Evolutionary conservation across 2,888 invertebrate genomes (phyloP), one percentile per base, ranked within the genome.

Genomic region (Taphrorychus bicolor): DNA sequence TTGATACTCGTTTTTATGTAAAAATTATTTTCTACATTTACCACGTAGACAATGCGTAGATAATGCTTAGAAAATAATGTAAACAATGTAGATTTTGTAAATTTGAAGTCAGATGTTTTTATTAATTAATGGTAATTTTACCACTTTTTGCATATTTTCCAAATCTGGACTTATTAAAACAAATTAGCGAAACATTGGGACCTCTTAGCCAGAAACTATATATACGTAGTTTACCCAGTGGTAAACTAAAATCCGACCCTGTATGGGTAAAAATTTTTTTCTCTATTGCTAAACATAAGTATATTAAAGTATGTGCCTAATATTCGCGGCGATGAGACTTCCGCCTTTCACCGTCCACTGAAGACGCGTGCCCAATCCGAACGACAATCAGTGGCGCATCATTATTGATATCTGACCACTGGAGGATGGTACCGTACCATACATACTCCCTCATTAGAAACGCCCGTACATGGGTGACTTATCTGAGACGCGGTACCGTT

Each of bases 321-420:
- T 57, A 58, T 17, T 49, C 66, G 71, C 32, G 18, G 19, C 32
- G 32, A 73, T 69, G 73, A 73, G 73, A 73, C 73, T 75, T 75
- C 75, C 75, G 75, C 74, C 75, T 75, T 75, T 75, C 75, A 75
- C 75, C 73, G 75, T 72, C 69, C 70, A 68, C 56, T 70, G 73
- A 61, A 65, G 73, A 75, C 73, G 73, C 74, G 74, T 75, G 74
- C 73, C 70, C 60, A 22, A 17, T 45, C 45, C 32, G 32, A 57
- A 60, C 52, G 57, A 57, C 61, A 66, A 66, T 63, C 59, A 60
- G 49, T 16, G 19, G 52, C 45, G 54, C 52, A 59, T 71, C 69
- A 76, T 76, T 76, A 76, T 72, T 70, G 73, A 73, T 72, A 76
- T 75, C 73, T 75, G 74, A 69, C 72, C 76, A 75, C 63, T 73